Evolutionary conservation across 2,113 vertebrate genomes (phyloP).

Genomic region (Lophochroa leadbeateri): DNA sequence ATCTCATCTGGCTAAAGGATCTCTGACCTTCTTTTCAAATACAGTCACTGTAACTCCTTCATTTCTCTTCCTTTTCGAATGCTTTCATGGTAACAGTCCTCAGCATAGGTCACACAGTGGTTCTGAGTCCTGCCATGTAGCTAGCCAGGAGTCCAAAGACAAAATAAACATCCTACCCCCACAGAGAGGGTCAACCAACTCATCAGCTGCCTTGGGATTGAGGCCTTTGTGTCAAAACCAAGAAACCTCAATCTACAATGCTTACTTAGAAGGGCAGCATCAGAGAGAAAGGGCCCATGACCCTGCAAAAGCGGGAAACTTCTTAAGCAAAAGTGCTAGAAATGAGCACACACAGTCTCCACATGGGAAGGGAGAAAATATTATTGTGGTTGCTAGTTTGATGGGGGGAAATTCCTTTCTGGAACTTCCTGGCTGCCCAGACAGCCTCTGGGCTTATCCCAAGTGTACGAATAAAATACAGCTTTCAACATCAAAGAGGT

Average conservation of each 20-base stretch:
- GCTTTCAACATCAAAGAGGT: conserved; percentile 19
- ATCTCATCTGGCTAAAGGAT: background rate
- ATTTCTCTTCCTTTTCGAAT: background rate
- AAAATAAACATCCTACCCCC: background rate
- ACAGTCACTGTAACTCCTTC: background rate
- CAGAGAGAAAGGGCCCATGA: background rate
- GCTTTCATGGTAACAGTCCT: background rate
- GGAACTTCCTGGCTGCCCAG: conserved; percentile 8
- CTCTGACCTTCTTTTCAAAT: background rate
- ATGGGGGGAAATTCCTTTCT: conserved; percentile 30
- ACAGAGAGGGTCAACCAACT: background rate
- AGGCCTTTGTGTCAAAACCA: background rate
- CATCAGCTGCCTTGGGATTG: background rate
- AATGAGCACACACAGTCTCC: background rate
- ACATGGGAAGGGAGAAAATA: background rate
- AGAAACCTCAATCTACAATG: background rate
- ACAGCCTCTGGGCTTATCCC: conserved; percentile 2
- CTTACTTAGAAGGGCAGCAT: background rate
- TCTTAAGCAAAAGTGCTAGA: background rate
- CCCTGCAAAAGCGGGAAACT: background rate
- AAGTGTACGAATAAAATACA: conserved; percentile 3
- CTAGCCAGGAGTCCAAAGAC: background rate
- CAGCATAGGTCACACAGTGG: background rate
- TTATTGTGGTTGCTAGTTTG: background rate
- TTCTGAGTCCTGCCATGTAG: background rate